Evolutionary conservation across 2,888 invertebrate species (phyloP), one percentile per base, ranked within the genome.

Genomic region (Agriopis leucophaearia): DNA sequence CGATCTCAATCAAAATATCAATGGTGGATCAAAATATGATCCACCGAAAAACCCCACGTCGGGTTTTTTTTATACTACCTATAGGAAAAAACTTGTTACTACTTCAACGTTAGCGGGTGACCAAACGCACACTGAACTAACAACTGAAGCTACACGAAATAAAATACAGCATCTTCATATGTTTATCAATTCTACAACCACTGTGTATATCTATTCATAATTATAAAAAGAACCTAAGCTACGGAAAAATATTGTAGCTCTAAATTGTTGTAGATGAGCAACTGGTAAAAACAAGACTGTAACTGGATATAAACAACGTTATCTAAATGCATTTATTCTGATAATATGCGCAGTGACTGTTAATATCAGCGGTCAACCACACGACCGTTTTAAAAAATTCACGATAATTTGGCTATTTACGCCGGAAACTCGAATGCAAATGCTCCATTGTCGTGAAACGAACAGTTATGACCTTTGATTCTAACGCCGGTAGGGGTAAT

Each of bases 381-480:
- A 88, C 80, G 73, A 85, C 87, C 83, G 87, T 90, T 66, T n/a
- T 89, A 86, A 86, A 66, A 84, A 84, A 80, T 84, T 80, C 81
- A 85, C 85, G 87, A 85, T 87, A 89, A 91, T 90, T 91, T 87
- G 85, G 86, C 85, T 86, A 86, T 85, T 74, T 86, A 85, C 85
- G 81, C 86, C 88, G 88, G 86, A 90, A 88, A 88, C 78, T 80
- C 80, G 83, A 87, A 92, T 92, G 91, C 89, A 91, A 92, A 92
- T 92, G 89, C 78, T 76, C 87, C 84, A 88, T 91, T 91, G 91
- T 92, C 84, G 81, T 81, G 78, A 82, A 80, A 81, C 74, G 80
- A 85, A 87, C 88, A 83, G 85, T 85, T 84, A 83, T 84, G 84
- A 91, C 89, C 91, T 91, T 87, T 88, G 89, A 81, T 80, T 80